Evolutionary conservation across 2,888 invertebrate genomes (phyloP).

Genomic region (Mythimna loreyi): DNA sequence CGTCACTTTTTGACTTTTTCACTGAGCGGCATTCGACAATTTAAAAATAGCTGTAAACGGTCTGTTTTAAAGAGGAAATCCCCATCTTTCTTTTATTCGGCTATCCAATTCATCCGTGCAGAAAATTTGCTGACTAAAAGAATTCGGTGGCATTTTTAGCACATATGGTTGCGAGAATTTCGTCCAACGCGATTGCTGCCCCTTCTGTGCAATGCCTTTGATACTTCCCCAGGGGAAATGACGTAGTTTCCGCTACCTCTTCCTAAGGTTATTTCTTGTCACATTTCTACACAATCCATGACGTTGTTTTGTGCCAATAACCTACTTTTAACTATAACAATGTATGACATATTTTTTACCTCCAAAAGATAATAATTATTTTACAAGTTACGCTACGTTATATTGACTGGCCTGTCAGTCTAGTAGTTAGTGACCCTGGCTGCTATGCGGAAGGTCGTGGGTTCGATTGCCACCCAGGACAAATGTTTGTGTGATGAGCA

Average conservation of each 20-base stretch:
- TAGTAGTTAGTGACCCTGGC: no score
- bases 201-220: conserved; percentile 21
- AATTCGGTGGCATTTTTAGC: background rate
- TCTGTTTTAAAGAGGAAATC: no score
- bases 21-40: no score
- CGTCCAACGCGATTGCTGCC: background rate
- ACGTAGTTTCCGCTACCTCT: background rate
- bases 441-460: no score
- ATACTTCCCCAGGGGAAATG: conserved; percentile 5
- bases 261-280: background rate
- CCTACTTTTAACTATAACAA: background rate
- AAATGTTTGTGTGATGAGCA: no score
- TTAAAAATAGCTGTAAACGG: no score
- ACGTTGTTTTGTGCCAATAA: background rate
- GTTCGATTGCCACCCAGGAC: no score
- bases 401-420: no score
- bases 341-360: background rate
- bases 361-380: background rate
- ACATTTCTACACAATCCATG: background rate
- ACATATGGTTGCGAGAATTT: conserved; percentile 2
- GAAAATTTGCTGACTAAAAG: background rate
- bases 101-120: background rate
- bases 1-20: no score
- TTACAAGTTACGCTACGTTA: no score
- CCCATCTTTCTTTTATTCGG: no score